Percentiles rank a stretch among this genome's conserved stretches.
These are phyloP conservation scores for Drosophila bocqueti DNA, from an alignment of 1,140 invertebrate genomes.

Conservation along the genomic window DNA sequence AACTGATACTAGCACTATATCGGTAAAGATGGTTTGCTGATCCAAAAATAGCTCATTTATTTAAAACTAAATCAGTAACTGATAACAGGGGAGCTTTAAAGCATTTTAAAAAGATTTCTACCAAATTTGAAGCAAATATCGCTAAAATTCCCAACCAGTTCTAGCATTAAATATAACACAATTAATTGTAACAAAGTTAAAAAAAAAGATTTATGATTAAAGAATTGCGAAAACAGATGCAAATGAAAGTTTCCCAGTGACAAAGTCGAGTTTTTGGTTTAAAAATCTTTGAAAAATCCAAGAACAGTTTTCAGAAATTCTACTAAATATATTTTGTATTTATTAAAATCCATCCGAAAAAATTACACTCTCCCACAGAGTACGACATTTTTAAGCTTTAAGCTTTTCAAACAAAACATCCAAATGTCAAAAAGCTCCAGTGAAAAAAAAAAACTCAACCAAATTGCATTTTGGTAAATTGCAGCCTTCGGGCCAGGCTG, in stretches of 20 bases:
- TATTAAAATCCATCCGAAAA: too few species aligned
- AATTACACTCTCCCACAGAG: constrained; percentile 17
- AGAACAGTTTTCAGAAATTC: too few species aligned
- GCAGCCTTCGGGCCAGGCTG: constrained; percentile 10
- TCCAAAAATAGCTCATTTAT: too few species aligned
- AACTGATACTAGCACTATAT: too few species aligned
- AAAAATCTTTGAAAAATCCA: background rate
- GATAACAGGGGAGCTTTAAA: too few species aligned
- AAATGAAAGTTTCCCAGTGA: background rate
- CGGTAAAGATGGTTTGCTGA: too few species aligned
- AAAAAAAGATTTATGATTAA: background rate
- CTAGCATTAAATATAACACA: too few species aligned
- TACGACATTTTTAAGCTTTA: constrained; percentile 19
- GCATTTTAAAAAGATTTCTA: too few species aligned
- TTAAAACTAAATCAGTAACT: too few species aligned
- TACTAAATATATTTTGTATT: too few species aligned
- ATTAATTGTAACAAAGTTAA: background rate
- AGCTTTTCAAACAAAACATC: constrained; percentile 13
- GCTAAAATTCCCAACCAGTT: background rate
- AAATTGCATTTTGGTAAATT: constrained; percentile 38
- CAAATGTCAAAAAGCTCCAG: constrained; percentile 16
- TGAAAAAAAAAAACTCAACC: background rate
- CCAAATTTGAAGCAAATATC: too few species aligned
- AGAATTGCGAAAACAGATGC: background rate
- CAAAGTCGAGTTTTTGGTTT: too few species aligned